A percentile compares a stretch with the other conserved stretches of the same genome.
phyloP scores from a whole-genome alignment of 1,140 invertebrate genomes.

The Nixonia krombeini region DNA sequence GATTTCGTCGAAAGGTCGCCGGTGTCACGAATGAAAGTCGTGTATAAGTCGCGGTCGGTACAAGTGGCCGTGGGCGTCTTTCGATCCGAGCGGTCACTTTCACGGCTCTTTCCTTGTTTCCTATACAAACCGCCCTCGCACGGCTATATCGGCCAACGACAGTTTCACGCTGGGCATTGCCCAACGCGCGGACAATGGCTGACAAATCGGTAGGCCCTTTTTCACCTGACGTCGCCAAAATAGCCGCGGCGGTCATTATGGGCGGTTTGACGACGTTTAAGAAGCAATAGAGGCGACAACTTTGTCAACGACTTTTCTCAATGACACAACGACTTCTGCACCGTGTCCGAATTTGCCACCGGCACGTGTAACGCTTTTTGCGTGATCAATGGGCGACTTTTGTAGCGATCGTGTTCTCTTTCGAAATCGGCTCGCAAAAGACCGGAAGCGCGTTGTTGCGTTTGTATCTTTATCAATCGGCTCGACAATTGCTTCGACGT shows the following conservation, averaged over 20 bases:
- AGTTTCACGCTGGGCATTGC: constrained; percentile 63
- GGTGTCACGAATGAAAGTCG: background rate
- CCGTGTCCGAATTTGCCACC: constrained; percentile 5
- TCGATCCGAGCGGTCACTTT: constrained; percentile 30
- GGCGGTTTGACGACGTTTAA: constrained; percentile 52
- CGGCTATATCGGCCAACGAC: constrained; percentile 51
- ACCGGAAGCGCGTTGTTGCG: no score
- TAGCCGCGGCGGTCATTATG: constrained; percentile 44
- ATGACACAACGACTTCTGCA: constrained; percentile 21
- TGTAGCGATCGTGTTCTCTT: no score
- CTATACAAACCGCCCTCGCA: constrained; percentile 65
- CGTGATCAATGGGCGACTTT: no score
- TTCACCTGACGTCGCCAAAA: constrained; percentile 31
- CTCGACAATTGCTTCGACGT: no score
- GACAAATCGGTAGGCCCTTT: constrained; percentile 57
- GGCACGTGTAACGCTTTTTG: no score
- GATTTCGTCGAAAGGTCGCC: no score
- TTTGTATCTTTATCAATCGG: no score
- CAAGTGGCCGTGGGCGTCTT: background rate
- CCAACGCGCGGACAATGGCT: constrained; percentile 45
- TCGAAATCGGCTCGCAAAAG: no score
- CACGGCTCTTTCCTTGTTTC: constrained; percentile 59
- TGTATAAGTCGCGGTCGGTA: no score
- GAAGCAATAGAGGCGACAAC: constrained; percentile 41
- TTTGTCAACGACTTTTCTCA: constrained; percentile 11